phyloP scores from a whole-genome alignment of 2,797 vertebrate species.

The Sorex maritimensis region DNA sequence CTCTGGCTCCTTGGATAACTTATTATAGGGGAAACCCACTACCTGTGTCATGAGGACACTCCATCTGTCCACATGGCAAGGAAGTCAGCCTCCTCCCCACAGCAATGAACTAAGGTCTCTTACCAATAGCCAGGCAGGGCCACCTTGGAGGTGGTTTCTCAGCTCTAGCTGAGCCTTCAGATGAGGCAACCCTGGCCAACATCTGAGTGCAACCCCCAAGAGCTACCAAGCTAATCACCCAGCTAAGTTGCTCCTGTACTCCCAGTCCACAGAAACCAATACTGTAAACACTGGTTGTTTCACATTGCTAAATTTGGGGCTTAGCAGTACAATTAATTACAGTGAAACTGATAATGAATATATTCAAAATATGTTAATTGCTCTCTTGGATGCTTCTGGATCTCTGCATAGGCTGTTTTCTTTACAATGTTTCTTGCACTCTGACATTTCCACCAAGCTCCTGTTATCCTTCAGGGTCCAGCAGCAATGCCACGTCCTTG shows the following conservation, averaged over 20 bases:
- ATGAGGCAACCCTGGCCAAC: neutral
- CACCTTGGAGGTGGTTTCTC: neutral
- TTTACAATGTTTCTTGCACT: neutral
- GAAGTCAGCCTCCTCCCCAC: neutral
- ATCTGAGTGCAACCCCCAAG: neutral
- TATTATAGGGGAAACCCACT: neutral
- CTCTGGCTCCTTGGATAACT: no score
- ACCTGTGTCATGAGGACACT: neutral
- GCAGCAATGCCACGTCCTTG: neutral
- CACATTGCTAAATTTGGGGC: neutral
- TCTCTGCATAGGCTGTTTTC: neutral
- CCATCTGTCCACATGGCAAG: neutral
- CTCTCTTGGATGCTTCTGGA: neutral
- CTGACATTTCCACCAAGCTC: neutral
- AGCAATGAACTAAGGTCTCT: neutral
- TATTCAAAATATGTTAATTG: no score
- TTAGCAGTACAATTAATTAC: neutral
- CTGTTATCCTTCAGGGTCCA: neutral
- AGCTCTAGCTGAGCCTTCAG: neutral
- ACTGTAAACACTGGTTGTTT: neutral
- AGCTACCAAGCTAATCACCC: neutral
- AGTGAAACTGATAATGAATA: neutral
- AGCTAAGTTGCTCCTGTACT: neutral
- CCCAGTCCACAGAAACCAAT: neutral
- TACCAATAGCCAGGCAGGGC: no score